Evolutionary conservation across 2,888 invertebrate species (phyloP), one percentile per base, ranked within the genome.

Genomic region (Lumbricus terrestris): DNA sequence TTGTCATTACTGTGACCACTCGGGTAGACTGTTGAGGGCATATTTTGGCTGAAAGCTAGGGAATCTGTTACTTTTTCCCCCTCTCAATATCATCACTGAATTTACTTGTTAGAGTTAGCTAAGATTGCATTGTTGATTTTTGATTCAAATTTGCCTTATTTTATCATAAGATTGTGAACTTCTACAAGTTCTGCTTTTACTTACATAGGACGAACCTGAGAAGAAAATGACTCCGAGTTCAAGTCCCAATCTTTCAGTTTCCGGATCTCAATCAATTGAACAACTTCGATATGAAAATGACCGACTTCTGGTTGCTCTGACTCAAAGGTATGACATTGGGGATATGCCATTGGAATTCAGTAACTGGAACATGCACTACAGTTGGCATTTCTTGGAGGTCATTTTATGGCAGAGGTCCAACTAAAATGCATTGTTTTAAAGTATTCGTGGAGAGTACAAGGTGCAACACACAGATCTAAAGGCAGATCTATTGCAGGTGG

Each of bases 251-350:
- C 37, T 85, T 34, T 54, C 54, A 37, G 13, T n/a, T 23, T 54
- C 89, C 15, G 82, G 88, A 42, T 42, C 54, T 42, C 42, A 37
- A 16, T n/a, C 38, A 54, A n/a, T 89, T 33, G 91, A 91, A 18
- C 88, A 90, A 35, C 89, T 91, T 88, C 69, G 89, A 42, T 90
- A 89, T n/a, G 90, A 91, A 85, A 91, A 91, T 47, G 91, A 91
- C 40, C 89, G 91, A 34, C 89, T 91, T 23, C 89, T 89, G 89
- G 89, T 90, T n/a, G 91, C 90, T 2, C 88, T 90, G 18, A 89
- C 90, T 35, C 90, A 90, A 47, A 90, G 90, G 90, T 89, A 34
- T 5, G 90, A n/a, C n/a, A n/a, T 40, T 69, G 69, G 8, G 69
- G n/a, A 69, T 69, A n/a, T n/a, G 69, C n/a, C n/a, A n/a, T n/a